phyloP scores from a whole-genome alignment of 2,888 invertebrate species.

The Macaria notata region DNA sequence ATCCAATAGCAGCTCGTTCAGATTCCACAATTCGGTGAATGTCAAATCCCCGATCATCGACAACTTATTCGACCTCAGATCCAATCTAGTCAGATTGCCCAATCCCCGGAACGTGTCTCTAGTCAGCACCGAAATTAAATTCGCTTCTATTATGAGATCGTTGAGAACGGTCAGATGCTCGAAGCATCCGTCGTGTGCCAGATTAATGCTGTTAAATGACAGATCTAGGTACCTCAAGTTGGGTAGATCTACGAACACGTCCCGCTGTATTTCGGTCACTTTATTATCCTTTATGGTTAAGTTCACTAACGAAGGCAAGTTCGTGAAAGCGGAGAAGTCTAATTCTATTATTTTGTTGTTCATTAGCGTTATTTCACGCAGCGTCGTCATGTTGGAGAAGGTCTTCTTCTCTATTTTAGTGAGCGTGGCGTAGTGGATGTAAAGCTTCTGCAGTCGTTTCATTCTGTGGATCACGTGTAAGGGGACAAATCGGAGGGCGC shows the following conservation, averaged over 20 bases:
- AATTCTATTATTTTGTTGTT: constrained; percentile 87
- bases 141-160: constrained; percentile 90
- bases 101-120: constrained; percentile 90
- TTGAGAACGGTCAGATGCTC: constrained; percentile 87
- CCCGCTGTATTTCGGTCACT: constrained; percentile 88
- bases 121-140: constrained; percentile 88
- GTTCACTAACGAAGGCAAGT: constrained; percentile 86
- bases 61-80: constrained; percentile 88
- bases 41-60: constrained; percentile 90
- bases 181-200: constrained; percentile 93
- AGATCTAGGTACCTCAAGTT: constrained; percentile 88
- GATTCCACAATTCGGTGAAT: constrained; percentile 89
- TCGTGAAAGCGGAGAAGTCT: constrained; percentile 87
- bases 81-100: constrained; percentile 87
- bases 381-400: constrained; percentile 88
- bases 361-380: constrained; percentile 86
- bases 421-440: constrained; percentile 88
- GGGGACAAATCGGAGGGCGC: constrained; percentile 87
- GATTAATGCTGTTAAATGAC: constrained; percentile 92
- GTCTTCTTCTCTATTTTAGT: constrained; percentile 87
- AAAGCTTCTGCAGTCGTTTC: constrained; percentile 85
- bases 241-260: constrained; percentile 89
- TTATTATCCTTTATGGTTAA: constrained; percentile 90
- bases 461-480: constrained; percentile 85
- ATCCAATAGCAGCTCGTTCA: constrained; percentile 87